Conservation (phyloP, 2,888 invertebrate genomes). For the Geophilus truncorum region DNA sequence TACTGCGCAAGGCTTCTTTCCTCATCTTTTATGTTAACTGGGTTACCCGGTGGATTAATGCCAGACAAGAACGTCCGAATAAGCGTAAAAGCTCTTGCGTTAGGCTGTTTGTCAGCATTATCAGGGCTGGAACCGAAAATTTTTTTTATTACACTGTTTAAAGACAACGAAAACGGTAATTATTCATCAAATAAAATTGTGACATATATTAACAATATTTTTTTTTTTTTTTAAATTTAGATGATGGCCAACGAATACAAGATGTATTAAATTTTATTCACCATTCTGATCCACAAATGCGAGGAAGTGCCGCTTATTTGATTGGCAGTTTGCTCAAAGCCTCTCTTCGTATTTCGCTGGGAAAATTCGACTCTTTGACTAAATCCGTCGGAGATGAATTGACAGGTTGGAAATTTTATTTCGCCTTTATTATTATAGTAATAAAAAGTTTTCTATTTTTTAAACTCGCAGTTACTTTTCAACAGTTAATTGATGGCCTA, state of each 20-base stretch:
- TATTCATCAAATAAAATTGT: background rate
- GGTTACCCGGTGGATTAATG: conserved; percentile 57
- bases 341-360: conserved; percentile 55
- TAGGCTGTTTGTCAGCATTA: conserved; percentile 72
- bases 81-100: conserved; percentile 81
- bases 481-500: conserved; percentile 44
- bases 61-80: conserved; percentile 74
- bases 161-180: conserved; percentile 39
- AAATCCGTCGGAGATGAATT: background rate
- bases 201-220: background rate
- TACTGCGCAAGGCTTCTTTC: conserved; percentile 68
- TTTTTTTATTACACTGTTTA: conserved; percentile 58
- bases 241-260: background rate
- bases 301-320: conserved; percentile 65
- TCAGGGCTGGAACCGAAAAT: conserved; percentile 67
- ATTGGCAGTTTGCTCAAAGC: conserved; percentile 63
- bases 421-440: background rate
- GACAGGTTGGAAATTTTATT: background rate
- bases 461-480: conserved; percentile 41
- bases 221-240: background rate
- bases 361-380: conserved; percentile 36
- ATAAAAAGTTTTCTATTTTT: too few relatives aligned
- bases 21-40: conserved; percentile 67
- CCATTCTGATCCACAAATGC: conserved; percentile 75
- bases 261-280: conserved; percentile 65